Base-by-base conservation (phyloP, 2,888 invertebrate genomes). In the Orchestes rusci region DNA sequence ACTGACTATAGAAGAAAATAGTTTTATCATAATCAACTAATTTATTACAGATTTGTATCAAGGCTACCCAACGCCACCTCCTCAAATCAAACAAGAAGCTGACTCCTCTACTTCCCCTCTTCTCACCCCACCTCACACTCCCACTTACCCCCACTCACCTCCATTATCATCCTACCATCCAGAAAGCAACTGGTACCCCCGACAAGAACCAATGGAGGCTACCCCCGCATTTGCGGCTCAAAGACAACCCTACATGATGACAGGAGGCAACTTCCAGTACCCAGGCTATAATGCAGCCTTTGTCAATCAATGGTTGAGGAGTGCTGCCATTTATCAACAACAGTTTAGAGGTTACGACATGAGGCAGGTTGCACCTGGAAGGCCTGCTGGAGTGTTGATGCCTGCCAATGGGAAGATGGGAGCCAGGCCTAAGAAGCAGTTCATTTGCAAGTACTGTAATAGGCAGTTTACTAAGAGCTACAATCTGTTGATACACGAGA, bases 401-500 rank as follows among this genome's bases (percentile, higher is more conserved):
- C 77, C 78, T 28, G 70, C 76, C 1, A 35, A 4, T 27, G 34
- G 34, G 10, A 52, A 53, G 16, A 28, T 52, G 16, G 51, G 48
- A 1, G 59, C 59, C 2, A 72, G 83, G 52, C 83, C 83, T 34
- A 83, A 83, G 67, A 83, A 83, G 57, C 83, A 96, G 71, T 96
- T 94, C 72, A 95, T 97, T 63, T 97, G 96, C 77, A 91, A 93
- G 71, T 96, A 87, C 71, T 97, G 97, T 73, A 86, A 90, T 65
- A 80, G 96, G 27, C 92, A 95, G 65, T 97, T 97, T 72, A 96
- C 95, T 53, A 97, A 97, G 70, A 92, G 93, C 36, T 97, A 97
- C 76, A 97, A 97, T 69, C 76, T 97, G 58, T 77, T 96, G 60
- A 97, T 97, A 58, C 96, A 97, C 68, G 96, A 95, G 67, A 77